Evolutionary conservation across 1,140 invertebrate species (phyloP).

Genomic region (Heliconius hermathena): DNA sequence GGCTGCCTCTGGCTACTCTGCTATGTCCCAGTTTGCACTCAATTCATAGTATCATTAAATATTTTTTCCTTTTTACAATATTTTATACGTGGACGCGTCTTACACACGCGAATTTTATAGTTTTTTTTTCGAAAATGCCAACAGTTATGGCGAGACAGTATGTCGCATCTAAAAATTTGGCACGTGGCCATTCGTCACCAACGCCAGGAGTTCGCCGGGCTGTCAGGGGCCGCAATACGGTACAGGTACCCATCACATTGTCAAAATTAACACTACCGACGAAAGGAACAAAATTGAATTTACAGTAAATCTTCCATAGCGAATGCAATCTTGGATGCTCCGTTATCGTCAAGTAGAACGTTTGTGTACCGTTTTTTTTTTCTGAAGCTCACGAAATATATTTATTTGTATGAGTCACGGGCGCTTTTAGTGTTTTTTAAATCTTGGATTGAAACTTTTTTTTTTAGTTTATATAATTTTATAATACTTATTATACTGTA

Average conservation of each 20-base stretch:
- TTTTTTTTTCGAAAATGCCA: neutral
- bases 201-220: slow-evolving; percentile 23
- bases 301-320: slow-evolving; percentile 16
- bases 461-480: neutral
- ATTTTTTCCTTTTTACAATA: too few species aligned
- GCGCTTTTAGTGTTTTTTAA: neutral
- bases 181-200: slow-evolving; percentile 50
- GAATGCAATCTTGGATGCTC: slow-evolving; percentile 18
- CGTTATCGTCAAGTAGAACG: slow-evolving; percentile 26
- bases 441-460: neutral
- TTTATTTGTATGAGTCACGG: slow-evolving; percentile 6
- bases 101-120: neutral
- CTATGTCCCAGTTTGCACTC: too few species aligned
- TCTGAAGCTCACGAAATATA: neutral
- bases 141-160: slow-evolving; percentile 49
- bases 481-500: neutral
- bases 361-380: slow-evolving; percentile 22
- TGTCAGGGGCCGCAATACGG: slow-evolving; percentile 3
- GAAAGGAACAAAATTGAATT: slow-evolving; percentile 23
- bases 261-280: slow-evolving; percentile 13
- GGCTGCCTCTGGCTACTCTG: too few species aligned
- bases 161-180: slow-evolving; percentile 59
- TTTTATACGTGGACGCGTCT: neutral
- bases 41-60: too few species aligned
- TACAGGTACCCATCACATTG: neutral